phyloP scores from a whole-genome alignment of 92 coral and sea anemone genomes.

The Plumapathes pennacea region DNA sequence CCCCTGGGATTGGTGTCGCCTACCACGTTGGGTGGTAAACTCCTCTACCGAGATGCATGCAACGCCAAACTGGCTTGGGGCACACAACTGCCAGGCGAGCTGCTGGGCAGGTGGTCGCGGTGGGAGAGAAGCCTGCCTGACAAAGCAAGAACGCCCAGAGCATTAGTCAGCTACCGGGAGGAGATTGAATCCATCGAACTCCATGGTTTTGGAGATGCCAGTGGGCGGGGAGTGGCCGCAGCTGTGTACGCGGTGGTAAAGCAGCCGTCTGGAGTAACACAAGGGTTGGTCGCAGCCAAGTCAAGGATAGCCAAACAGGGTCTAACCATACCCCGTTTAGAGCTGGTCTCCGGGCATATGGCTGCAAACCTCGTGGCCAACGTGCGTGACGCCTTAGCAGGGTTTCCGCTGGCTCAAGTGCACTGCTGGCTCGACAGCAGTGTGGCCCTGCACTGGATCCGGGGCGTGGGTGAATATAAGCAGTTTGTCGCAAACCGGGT shows the following conservation, averaged over 20 bases:
- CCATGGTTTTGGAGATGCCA: slow-evolving; percentile 24
- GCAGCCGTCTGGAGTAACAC: slow-evolving; percentile 5
- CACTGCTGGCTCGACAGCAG: slow-evolving; percentile 50
- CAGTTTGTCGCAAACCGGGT: slow-evolving; percentile 42
- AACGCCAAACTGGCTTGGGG: slow-evolving; percentile 6
- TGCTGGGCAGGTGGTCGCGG: neutral
- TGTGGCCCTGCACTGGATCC: slow-evolving; percentile 41
- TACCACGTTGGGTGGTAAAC: slow-evolving; percentile 7
- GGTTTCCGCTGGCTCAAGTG: slow-evolving; percentile 16
- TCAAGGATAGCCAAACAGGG: slow-evolving; percentile 33
- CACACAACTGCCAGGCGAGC: neutral
- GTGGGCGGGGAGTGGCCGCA: slow-evolving; percentile 29
- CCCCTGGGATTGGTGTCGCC: slow-evolving; percentile 21
- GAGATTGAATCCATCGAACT: slow-evolving; percentile 1
- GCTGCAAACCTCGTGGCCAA: slow-evolving; percentile 16
- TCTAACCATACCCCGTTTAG: slow-evolving; percentile 29
- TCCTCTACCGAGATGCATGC: slow-evolving; percentile 7
- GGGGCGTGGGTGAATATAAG: slow-evolving; percentile 21
- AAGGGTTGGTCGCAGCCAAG: slow-evolving; percentile 25
- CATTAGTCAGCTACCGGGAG: neutral
- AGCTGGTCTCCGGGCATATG: slow-evolving; percentile 40
- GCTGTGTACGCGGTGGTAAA: slow-evolving; percentile 25
- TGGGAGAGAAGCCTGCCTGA: slow-evolving; percentile 8
- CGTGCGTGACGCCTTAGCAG: slow-evolving; percentile 12
- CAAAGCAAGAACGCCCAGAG: slow-evolving; percentile 1